Percentiles rank a stretch among this genome's conserved stretches.
These are phyloP conservation scores for Psix sp. DNA, from an alignment of 1,140 invertebrate genomes.

Conservation along the genomic window DNA sequence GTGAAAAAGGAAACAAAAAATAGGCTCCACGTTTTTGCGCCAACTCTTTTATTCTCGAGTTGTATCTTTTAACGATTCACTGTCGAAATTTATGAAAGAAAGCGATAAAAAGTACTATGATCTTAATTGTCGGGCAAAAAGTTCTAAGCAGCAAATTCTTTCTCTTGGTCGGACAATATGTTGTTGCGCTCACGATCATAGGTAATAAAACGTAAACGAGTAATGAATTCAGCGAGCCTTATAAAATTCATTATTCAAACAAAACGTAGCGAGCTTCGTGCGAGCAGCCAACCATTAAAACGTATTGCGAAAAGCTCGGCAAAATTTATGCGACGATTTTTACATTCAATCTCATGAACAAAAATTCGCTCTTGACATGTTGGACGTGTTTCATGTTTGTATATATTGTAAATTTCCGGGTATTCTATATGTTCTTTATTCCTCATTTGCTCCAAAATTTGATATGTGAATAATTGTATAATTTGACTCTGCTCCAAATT, in stretches of 20 bases:
- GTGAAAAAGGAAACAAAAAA: conserved; percentile 11
- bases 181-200: conserved; percentile 11
- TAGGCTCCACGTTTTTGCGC: conserved; percentile 2
- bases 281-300: conserved; percentile 12
- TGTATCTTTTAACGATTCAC: conserved; percentile 31
- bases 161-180: conserved; percentile 10
- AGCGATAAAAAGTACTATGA: not conserved
- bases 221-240: conserved; percentile 28
- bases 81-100: conserved; percentile 19
- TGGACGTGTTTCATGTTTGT: too few species aligned
- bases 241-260: conserved; percentile 42
- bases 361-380: too few species aligned
- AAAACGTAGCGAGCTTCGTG: conserved; percentile 12
- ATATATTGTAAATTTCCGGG: too few species aligned
- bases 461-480: too few species aligned
- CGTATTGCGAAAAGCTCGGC: conserved; percentile 1
- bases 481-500: too few species aligned
- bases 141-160: conserved; percentile 1
- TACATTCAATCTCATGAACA: conserved; percentile 14
- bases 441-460: too few species aligned
- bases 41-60: conserved; percentile 18
- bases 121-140: conserved; percentile 28
- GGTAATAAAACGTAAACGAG: conserved; percentile 20
- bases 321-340: conserved; percentile 28
- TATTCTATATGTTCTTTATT: too few species aligned